Base-by-base conservation (phyloP, 2,797 vertebrate species). In the Rhynchotus rufescens region DNA sequence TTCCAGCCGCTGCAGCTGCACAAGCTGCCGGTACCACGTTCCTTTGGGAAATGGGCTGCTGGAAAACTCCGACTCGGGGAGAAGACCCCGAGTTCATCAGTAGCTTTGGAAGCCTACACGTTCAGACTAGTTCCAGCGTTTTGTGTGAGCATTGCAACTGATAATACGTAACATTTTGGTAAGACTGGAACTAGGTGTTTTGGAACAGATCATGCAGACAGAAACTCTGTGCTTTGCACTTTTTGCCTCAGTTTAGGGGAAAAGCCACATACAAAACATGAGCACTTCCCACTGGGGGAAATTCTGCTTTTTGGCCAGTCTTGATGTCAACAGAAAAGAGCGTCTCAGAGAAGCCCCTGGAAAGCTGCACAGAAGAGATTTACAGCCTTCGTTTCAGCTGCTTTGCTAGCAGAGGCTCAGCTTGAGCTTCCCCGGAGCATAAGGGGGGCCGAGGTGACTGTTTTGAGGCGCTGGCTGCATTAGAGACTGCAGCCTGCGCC, bases 51-150 rank as follows among this genome's bases (percentile, higher is more conserved):
- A 93, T 72, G 69, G 42, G 54, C 49, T 6, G 3, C 1, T 3
- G 79, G 79, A 80, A 95, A 88, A 76, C 73, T 77, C 68, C n/a
- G 71, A 81, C 72, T 85, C 78, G 86, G 88, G 84, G 86, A 85
- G 66, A 89, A 80, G 49, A 72, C 76, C 59, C 49, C 2, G 12
- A 78, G 79, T 80, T 87, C 23, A 36, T 13, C 79, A 80, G 15
- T 34, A 87, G 89, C 89, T 86, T 72, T 12, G 67, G 30, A 64
- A 56, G 61, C 86, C 82, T 65, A 52, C 26, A 5, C 26, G 77
- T 72, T 90, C 73, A 36, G 45, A 5, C 75, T 76, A 88, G 42
- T 26, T 74, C 83, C 52, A 62, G 7, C 40, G 34, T 60, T 89
- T 92, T 83, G 81, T 1, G 3, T 51, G 74, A 66, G 78, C 51